Evolutionary conservation across 2,797 vertebrate species (phyloP), one percentile per base, ranked within the genome.

Genomic region (Acanthiza pusilla): DNA sequence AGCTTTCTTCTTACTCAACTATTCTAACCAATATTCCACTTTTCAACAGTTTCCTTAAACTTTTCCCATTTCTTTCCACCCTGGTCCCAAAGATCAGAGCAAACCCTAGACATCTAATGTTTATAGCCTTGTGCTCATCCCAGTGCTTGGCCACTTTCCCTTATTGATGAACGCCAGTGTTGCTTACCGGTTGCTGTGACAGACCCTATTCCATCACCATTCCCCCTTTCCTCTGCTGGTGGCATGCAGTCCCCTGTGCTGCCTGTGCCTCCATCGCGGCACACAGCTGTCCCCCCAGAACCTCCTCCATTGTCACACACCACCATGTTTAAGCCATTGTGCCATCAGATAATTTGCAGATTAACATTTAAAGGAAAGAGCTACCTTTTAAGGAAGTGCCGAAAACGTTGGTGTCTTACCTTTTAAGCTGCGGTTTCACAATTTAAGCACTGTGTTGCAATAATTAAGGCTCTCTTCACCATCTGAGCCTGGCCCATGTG

Each of bases 401-500:
- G 38, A 42, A 71, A 68, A 67, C 3, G 15, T 67, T 74, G 20
- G 3, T 29, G 17, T 45, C 65, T 74, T 80, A 42, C 20, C 17
- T 86, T 60, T 63, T 65, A 75, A 62, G 60, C 42, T 26, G 17
- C 3, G 2, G 2, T 38, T 87, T 75, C 47, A 22, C 43, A 47
- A 8, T 34, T 54, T 30, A 61, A 62, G 13, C 16, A 43, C 47
- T 1, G 1, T 5, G 1, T 78, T 15, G 54, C 21, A 22, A 13
- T 15, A 70, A 32, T 55, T 43, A 66, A 54, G 25, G 30, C 54
- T 81, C 3, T 38, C 57, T 54, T 63, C 53, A 10, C 20, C 34
- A 7, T 11, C 26, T 8, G 32, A 13, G 17, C 50, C 34, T 3
- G 7, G 50, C 26, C 47, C 0, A 0, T 4, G 61, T 12, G 38